phyloP scores from a whole-genome alignment of 2,797 vertebrate species.

The Ctenosaura bakeri region DNA sequence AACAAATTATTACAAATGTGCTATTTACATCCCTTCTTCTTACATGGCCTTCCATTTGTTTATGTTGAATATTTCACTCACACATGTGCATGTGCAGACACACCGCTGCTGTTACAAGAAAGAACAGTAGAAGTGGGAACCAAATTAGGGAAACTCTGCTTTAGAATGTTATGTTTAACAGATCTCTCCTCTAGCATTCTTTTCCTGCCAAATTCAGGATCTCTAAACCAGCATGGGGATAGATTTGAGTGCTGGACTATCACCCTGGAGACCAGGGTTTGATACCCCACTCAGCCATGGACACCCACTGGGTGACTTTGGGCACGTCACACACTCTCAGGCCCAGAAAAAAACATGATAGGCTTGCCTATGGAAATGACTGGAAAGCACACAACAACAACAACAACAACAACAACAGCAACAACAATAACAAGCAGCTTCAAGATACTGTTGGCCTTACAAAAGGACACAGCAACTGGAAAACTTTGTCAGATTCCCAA shows the following conservation, averaged over 20 bases:
- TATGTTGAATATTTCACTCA: background rate
- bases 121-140: conserved; percentile 28
- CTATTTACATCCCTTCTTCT: background rate
- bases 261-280: too few relatives aligned
- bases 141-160: conserved; percentile 28
- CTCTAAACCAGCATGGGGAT: background rate
- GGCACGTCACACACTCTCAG: too few relatives aligned
- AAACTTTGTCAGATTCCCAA: background rate
- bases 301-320: too few relatives aligned
- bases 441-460: conserved; percentile 13
- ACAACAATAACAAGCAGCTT: background rate
- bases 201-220: conserved; percentile 24
- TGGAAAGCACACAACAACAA: background rate
- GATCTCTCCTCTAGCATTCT: conserved; percentile 8
- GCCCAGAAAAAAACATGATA: too few relatives aligned
- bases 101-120: conserved; percentile 1
- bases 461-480: too few relatives aligned
- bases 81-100: too few relatives aligned
- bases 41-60: conserved; percentile 34
- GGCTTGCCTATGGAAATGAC: background rate
- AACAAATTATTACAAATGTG: background rate
- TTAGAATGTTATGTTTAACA: conserved; percentile 26
- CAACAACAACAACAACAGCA: background rate
- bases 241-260: too few relatives aligned
- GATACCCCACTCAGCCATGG: too few relatives aligned